Percentiles rank a stretch among this genome's conserved stretches.
Conservation (phyloP, 1,140 invertebrate genomes). For the Agrypnia vestita region DNA sequence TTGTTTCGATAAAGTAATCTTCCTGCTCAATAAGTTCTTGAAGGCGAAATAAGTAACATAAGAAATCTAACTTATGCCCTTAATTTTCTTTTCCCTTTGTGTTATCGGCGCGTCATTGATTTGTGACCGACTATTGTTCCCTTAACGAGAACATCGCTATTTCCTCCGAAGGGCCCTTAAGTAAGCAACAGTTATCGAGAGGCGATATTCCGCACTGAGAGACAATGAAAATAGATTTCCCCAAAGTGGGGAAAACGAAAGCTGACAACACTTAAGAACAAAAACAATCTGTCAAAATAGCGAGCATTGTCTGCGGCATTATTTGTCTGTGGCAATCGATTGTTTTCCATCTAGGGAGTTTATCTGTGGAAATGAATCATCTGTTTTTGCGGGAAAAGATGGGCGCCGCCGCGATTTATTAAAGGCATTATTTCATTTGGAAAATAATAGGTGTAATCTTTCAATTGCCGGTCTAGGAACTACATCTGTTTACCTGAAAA, state of each 20-base stretch:
- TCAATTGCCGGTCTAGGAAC: no score
- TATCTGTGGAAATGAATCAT: not conserved
- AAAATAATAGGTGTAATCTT: no score
- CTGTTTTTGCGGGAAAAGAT: no score
- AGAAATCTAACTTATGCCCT: no score
- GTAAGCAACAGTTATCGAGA: conserved; percentile 15
- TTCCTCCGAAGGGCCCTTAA: not conserved
- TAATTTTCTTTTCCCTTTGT: no score
- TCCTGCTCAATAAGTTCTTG: no score
- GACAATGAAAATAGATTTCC: conserved; percentile 26
- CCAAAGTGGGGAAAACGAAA: not conserved
- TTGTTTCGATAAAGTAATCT: no score
- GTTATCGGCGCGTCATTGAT: not conserved
- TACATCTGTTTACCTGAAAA: no score
- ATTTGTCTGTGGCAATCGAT: conserved; percentile 10
- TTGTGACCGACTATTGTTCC: conserved; percentile 13
- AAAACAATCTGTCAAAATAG: conserved; percentile 22
- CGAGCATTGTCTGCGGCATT: not conserved
- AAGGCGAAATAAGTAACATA: no score
- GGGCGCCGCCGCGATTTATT: no score
- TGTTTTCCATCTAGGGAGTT: not conserved
- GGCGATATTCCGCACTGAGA: not conserved
- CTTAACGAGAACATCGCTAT: not conserved
- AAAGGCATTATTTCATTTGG: no score
- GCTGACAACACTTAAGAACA: conserved; percentile 7